Conservation (phyloP, 2,888 invertebrate species). For the Tyria jacobaeae region DNA sequence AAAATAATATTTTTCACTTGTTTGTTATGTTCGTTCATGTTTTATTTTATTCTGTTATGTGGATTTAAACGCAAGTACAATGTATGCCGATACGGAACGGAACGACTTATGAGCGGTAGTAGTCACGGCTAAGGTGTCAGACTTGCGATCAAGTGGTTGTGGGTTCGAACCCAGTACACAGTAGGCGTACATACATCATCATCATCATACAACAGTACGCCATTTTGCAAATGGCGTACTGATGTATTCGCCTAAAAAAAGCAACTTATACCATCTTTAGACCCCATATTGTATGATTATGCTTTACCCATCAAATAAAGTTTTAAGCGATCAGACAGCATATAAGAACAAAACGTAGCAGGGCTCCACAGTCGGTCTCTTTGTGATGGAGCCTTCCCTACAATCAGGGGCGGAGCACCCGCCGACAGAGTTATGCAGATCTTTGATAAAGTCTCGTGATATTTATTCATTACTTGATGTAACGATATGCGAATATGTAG, state of each 20-base stretch:
- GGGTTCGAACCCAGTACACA: too few relatives aligned
- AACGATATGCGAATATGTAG: conserved; percentile 20
- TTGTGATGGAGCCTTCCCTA: conserved; percentile 33
- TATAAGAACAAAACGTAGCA: conserved; percentile 21
- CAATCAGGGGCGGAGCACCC: conserved; percentile 38
- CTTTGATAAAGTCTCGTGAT: conserved; percentile 15
- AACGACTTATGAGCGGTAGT: too few relatives aligned
- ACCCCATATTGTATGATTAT: too few relatives aligned
- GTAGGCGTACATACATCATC: too few relatives aligned
- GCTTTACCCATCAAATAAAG: too few relatives aligned
- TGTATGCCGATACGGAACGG: not conserved
- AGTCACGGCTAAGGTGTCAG: too few relatives aligned
- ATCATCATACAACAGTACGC: too few relatives aligned
- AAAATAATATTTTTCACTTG: not conserved
- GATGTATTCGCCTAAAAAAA: too few relatives aligned
- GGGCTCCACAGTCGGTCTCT: conserved; percentile 26
- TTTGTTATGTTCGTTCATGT: not conserved
- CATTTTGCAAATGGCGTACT: too few relatives aligned
- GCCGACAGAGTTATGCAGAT: conserved; percentile 32
- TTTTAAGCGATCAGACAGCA: not conserved
- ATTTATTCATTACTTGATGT: conserved; percentile 31
- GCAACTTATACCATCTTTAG: too few relatives aligned
- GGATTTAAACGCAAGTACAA: not conserved
- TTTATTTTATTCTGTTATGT: not conserved
- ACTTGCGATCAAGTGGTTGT: too few relatives aligned